Base-by-base conservation (phyloP, 1,140 invertebrate genomes). In the Heliconius congener region DNA sequence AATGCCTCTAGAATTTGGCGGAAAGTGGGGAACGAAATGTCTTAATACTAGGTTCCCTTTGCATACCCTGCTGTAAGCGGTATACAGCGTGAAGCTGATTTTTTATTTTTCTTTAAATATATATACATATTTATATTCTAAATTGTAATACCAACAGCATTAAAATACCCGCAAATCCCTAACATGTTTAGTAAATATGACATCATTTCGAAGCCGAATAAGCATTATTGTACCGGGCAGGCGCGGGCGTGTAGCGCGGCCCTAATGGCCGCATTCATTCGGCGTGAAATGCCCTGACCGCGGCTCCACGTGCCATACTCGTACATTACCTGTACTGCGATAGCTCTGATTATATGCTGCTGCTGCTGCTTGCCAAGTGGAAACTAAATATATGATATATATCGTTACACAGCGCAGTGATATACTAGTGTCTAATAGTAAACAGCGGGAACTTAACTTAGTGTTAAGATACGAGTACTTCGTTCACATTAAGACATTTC, bases 201-300 rank as follows among this genome's bases (percentile, higher is more conserved):
- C 27, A 30, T 66, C 23, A 66, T 66, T 66, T 66, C 13, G 3
- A 66, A 30, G 16, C 60, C 60, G 18, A 66, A 30, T 66, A 27
- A 27, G 11, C 27, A 30, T 66, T 66, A 66, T 30, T 27, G 60
- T 66, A 16, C 30, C 60, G 55, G 34, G 34, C 34, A 37, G 34
- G 34, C 34, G 34, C 6, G 34, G 6, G n/a, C 19, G n/a, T 3
- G 55, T 55, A 57, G 19, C 55, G 19, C 2, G 19, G 55, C 19
- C 55, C n/a, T 57, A 57, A 57, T 57, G n/a, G 55, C 18, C 11
- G 60, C 27, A 66, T 66, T 66, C 60, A 66, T 66, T 13, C 27
- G 60, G 11, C 60, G 60, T 66, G 60, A 66, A 66, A 66, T 66
- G 60, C n/a, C 27, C 60, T 27, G 60, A 66, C 60, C 60, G 27